Percentiles rank a stretch among this genome's conserved stretches.
Conservation (phyloP, 1,140 invertebrate species). For the Diplogasteroides magnus region DNA sequence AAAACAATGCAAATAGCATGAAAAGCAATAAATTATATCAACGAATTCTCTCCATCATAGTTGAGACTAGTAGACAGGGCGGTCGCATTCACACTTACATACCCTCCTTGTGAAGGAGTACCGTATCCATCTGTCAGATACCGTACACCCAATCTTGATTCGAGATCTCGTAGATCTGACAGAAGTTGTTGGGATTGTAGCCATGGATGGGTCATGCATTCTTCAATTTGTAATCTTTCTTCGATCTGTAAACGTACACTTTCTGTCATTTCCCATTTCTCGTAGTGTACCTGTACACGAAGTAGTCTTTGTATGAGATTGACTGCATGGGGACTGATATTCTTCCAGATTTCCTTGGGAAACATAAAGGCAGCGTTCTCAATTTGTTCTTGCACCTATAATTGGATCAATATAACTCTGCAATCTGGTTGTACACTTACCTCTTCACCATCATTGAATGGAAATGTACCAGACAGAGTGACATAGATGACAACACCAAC, state of each 20-base stretch:
- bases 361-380: slow-evolving; percentile 99
- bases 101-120: neutral
- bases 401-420: neutral
- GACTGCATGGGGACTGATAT: slow-evolving; percentile 88
- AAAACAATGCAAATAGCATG: too few species aligned
- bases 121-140: neutral
- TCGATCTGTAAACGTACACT: slow-evolving; percentile 45
- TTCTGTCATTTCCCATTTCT: neutral
- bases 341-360: slow-evolving; percentile 94
- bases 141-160: slow-evolving; percentile 28
- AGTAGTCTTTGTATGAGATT: slow-evolving; percentile 94
- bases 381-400: slow-evolving; percentile 78
- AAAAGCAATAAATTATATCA: too few species aligned
- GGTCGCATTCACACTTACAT: too few species aligned
- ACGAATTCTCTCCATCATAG: too few species aligned
- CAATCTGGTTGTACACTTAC: slow-evolving; percentile 60
- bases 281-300: slow-evolving; percentile 78
- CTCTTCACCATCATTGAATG: slow-evolving; percentile 98
- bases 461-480: slow-evolving; percentile 88
- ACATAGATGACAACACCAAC: slow-evolving; percentile 97
- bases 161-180: slow-evolving; percentile 39
- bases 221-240: slow-evolving; percentile 71
- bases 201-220: slow-evolving; percentile 87
- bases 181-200: slow-evolving; percentile 65
- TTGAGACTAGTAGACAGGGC: too few species aligned